Percentiles rank a stretch among this genome's conserved stretches.
These are phyloP conservation scores for Melanerpes aurifrons DNA, from an alignment of 2,113 vertebrate genomes.

Conservation along the genomic window DNA sequence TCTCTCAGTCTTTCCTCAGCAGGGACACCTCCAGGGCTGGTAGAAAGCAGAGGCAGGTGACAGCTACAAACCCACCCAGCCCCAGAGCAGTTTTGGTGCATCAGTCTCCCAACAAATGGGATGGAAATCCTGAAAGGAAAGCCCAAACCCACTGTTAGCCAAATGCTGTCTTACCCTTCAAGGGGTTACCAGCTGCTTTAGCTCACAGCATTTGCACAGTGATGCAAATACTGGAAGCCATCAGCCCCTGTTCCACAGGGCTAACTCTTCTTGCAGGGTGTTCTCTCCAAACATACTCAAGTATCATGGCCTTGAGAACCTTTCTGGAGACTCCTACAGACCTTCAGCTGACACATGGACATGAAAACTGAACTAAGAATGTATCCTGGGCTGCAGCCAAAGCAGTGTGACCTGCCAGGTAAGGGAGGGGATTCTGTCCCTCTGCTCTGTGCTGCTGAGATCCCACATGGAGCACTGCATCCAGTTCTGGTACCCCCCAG, in stretches of 20 bases:
- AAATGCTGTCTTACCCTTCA: neutral
- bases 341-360: neutral
- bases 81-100: no score
- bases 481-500: no score
- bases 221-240: neutral
- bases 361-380: neutral
- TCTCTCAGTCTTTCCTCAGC: no score
- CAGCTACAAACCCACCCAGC: neutral
- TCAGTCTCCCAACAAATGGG: neutral
- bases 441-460: neutral
- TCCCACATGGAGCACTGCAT: no score
- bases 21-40: neutral
- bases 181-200: neutral
- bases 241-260: neutral
- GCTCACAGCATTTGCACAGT: neutral
- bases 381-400: no score
- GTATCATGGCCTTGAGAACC: neutral
- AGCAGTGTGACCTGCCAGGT: no score
- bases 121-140: neutral
- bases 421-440: neutral
- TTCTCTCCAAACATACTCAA: neutral
- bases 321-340: neutral
- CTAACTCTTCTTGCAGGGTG: neutral
- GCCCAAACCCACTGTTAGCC: neutral
- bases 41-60: neutral